A percentile compares a stretch with the other conserved stretches of the same genome.
phyloP scores from a whole-genome alignment of 2,113 vertebrate species.

The Notarius lentiginosus region DNA sequence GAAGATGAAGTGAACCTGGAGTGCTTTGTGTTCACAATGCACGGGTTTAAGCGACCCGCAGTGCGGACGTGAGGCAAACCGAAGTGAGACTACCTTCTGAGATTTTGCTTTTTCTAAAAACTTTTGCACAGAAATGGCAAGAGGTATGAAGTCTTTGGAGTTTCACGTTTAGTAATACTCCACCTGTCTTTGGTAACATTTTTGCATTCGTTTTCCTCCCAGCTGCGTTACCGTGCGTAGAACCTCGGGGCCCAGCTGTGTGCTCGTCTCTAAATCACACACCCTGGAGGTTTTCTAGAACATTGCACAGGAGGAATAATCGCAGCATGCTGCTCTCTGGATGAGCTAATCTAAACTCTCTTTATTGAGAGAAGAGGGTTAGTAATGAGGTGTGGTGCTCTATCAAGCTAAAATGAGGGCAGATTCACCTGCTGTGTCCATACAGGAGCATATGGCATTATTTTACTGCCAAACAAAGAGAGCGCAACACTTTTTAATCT shows the following conservation, averaged over 20 bases:
- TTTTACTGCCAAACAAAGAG: constrained; percentile 1
- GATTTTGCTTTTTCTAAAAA: neutral
- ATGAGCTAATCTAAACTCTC: neutral
- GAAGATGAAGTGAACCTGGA: no score
- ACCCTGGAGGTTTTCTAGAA: constrained; percentile 35
- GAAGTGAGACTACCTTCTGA: no score
- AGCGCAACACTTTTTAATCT: neutral
- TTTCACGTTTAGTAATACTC: constrained; percentile 4
- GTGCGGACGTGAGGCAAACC: no score
- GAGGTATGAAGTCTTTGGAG: neutral
- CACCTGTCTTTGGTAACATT: neutral
- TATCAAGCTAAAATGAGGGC: constrained; percentile 34
- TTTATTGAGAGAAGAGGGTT: constrained; percentile 1
- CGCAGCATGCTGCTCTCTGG: constrained; percentile 10
- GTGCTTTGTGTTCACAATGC: no score
- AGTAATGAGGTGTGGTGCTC: constrained; percentile 14
- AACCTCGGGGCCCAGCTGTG: constrained; percentile 22
- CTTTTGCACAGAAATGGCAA: neutral
- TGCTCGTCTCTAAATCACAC: constrained; percentile 27
- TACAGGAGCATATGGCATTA: constrained; percentile 15
- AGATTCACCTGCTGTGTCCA: constrained; percentile 25
- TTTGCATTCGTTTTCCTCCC: neutral
- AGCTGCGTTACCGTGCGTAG: neutral
- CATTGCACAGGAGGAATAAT: constrained; percentile 24
- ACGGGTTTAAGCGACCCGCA: no score